Base-by-base conservation (phyloP, 2,113 vertebrate species). In the Lepus timidus region DNA sequence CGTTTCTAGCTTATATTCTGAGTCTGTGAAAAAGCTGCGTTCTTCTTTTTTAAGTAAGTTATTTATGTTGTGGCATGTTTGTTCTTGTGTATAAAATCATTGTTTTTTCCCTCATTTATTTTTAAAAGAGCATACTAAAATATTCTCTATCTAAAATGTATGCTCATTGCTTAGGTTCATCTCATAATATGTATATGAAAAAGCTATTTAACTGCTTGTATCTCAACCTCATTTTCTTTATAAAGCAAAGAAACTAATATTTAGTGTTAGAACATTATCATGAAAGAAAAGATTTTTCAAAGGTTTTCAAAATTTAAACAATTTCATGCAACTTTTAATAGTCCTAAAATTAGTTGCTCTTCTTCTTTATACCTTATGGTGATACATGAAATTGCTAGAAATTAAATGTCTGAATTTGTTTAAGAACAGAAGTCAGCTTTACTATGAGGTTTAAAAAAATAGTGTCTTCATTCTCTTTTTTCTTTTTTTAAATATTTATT, bases 21-120 rank as follows among this genome's bases (percentile, higher is more conserved):
- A 99, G 97, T 99, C 99, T 98, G 97, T 99, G 99, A 99, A 99
- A 99, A 99, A 99, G 94, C 99, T 99, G 85, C 98, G 97, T 97
- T 98, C 98, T 95, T 99, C 99, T 98, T 98, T 99, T 97, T 97
- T 99, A 98, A 98, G 99, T 99, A 99, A 99, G 99, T 99, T 97
- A 97, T 97, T 96, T 98, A 91, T 95, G 65, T 88, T 88, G 96
- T 97, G 78, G 0, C 81, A 67, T 94, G 83, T 97, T 95, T 93
- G 39, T 87, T 95, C 78, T 96, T 36, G 25, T 95, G 36, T 74
- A 1, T 93, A 71, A 88, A 88, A 78, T 92, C 9, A 33, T 74
- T 83, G 51, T 62, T 39, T n/a, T 51, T 74, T 79, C 55, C 25
- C 20, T 83, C 22, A 85, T 65, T 85, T 78, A 23, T 88, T 93